phyloP scores from a whole-genome alignment of 2,797 vertebrate genomes.

The Ceyx erithaca region DNA sequence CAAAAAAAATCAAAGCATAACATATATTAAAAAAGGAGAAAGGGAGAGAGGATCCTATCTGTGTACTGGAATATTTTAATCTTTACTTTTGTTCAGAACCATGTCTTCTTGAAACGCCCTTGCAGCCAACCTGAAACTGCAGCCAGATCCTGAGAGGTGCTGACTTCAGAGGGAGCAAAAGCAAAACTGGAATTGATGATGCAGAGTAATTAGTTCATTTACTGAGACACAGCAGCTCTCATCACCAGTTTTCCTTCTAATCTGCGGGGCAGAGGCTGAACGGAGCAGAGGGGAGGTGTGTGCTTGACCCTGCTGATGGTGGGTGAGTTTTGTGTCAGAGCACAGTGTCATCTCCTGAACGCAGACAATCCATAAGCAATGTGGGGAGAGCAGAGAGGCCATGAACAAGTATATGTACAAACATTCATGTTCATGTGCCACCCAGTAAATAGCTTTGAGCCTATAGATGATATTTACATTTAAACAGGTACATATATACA shows the following conservation, averaged over 20 bases:
- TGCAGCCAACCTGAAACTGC: neutral
- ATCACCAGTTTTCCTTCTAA: neutral
- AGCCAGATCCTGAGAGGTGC: neutral
- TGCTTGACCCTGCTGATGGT: neutral
- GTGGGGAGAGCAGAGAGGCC: neutral
- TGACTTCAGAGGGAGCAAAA: neutral
- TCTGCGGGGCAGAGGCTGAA: neutral
- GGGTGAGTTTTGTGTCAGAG: neutral
- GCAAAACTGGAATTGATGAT: neutral
- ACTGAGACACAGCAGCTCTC: neutral
- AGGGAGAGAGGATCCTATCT: neutral
- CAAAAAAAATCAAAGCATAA: neutral
- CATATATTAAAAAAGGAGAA: neutral
- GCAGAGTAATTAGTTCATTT: conserved; percentile 20
- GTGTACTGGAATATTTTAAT: neutral
- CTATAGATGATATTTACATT: no score
- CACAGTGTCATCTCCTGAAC: neutral
- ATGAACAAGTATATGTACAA: neutral
- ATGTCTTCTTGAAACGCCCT: neutral
- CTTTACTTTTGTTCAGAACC: neutral
- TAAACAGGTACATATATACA: neutral
- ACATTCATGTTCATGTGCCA: no score
- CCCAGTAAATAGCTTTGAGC: no score
- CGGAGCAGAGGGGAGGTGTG: neutral
- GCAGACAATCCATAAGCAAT: neutral